Percentiles rank a stretch among this genome's conserved stretches.
phyloP scores from a whole-genome alignment of 2,113 vertebrate genomes.

The Elephantulus edwardii region DNA sequence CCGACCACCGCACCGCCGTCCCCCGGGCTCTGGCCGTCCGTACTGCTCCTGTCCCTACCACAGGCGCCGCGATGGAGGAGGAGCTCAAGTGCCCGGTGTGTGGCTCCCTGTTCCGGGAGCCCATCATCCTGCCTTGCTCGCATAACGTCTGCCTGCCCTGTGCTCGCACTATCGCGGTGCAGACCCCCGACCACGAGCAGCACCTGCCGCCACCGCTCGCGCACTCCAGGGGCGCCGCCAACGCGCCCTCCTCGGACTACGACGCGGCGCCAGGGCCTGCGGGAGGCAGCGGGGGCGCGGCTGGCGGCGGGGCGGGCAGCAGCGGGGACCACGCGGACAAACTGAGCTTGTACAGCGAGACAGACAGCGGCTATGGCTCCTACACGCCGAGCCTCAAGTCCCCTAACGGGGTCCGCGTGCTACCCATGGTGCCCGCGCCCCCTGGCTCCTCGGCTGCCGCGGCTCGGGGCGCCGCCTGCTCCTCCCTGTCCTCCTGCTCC shows the following conservation, averaged over 20 bases:
- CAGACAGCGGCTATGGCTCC: slow-evolving; percentile 97
- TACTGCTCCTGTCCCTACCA: too few relatives aligned
- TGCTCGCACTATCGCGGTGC: slow-evolving; percentile 94
- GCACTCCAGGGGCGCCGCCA: slow-evolving; percentile 83
- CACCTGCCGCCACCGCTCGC: slow-evolving; percentile 85
- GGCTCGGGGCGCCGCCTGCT: slow-evolving; percentile 77
- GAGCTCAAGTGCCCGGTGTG: slow-evolving; percentile 98
- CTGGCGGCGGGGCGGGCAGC: slow-evolving; percentile 29
- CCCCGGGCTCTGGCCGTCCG: not conserved
- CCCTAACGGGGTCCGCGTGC: slow-evolving; percentile 93
- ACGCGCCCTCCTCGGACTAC: slow-evolving; percentile 53
- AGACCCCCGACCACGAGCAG: slow-evolving; percentile 93
- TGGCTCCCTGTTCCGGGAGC: slow-evolving; percentile 93
- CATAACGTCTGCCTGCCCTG: slow-evolving; percentile 96
- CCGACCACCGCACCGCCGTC: not conserved
- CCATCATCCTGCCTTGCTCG: slow-evolving; percentile 93
- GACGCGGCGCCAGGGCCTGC: slow-evolving; percentile 18
- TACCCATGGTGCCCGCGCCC: slow-evolving; percentile 86
- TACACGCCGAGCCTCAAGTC: slow-evolving; percentile 96
- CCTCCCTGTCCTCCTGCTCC: slow-evolving; percentile 83
- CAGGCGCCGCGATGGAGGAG: slow-evolving; percentile 92
- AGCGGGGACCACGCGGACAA: slow-evolving; percentile 89
- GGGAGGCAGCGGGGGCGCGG: not conserved
- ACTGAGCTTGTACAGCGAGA: slow-evolving; percentile 96
- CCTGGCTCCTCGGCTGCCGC: slow-evolving; percentile 70